Conservation (phyloP, 2,797 vertebrate species). For the Scolopax bukidnonensis region DNA sequence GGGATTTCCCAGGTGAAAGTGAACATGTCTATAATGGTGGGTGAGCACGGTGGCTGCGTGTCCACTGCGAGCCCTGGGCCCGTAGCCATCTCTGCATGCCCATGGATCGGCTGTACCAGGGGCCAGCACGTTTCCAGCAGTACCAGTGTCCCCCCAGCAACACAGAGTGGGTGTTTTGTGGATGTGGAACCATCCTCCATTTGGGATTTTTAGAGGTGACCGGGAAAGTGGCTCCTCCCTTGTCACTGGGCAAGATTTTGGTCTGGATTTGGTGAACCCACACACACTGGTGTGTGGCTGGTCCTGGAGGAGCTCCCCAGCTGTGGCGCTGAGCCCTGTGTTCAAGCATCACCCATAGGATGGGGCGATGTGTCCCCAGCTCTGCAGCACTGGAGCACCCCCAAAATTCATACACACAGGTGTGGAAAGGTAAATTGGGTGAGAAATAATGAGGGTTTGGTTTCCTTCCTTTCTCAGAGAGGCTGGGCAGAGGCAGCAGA, state of each 20-base stretch:
- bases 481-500: neutral
- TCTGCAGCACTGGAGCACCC: neutral
- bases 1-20: neutral
- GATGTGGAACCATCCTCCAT: rapidly evolving
- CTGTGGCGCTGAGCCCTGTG: rapidly evolving
- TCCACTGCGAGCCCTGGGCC: neutral
- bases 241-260: rapidly evolving
- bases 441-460: rapidly evolving
- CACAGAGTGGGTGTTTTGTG: rapidly evolving
- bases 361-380: neutral
- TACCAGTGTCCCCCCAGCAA: neutral
- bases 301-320: neutral
- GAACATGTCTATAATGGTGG: rapidly evolving
- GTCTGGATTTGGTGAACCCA: neutral
- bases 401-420: rapidly evolving
- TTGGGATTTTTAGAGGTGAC: neutral
- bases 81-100: neutral
- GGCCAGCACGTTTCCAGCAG: neutral
- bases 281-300: neutral
- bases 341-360: rapidly evolving
- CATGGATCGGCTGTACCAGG: neutral
- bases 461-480: rapidly evolving
- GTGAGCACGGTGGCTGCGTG: rapidly evolving
- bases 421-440: rapidly evolving
- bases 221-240: neutral